These are phyloP conservation scores for Monoplex corrugatus DNA, from an alignment of 2,888 invertebrate species.

Conservation along the genomic window DNA sequence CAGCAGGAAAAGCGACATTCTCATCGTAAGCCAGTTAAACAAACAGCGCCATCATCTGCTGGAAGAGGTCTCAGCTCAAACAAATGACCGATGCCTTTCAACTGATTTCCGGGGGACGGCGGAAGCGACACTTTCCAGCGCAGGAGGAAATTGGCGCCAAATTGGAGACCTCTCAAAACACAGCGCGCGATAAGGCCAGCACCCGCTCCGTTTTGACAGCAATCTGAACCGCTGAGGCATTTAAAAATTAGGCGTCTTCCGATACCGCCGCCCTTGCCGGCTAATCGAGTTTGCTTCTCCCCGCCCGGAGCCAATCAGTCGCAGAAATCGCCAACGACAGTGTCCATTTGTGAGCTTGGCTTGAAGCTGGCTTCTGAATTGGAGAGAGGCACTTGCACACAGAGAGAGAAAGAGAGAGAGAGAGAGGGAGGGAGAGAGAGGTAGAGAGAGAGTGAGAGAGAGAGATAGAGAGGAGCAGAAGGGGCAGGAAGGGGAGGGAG, in stretches of 20 bases:
- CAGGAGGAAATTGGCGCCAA: constrained; percentile 50
- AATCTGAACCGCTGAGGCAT: constrained; percentile 50
- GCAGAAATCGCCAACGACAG: constrained; percentile 49
- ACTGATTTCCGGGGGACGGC: constrained; percentile 30
- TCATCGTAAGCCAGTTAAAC: constrained; percentile 35
- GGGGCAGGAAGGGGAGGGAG: background rate
- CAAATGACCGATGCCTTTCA: constrained; percentile 29
- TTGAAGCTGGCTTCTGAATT: background rate
- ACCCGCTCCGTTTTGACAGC: constrained; percentile 49
- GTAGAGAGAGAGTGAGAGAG: background rate
- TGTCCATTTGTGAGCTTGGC: constrained; percentile 38
- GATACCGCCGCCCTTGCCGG: constrained; percentile 41
- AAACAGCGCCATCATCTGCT: constrained; percentile 31
- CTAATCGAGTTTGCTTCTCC: constrained; percentile 50
- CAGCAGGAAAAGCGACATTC: constrained; percentile 7
- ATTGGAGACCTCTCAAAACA: constrained; percentile 52
- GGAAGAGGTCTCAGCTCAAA: background rate
- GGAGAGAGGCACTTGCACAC: background rate
- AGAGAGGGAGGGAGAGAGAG: background rate
- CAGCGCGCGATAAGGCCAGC: constrained; percentile 46
- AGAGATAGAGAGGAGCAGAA: background rate
- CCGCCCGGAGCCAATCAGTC: constrained; percentile 43
- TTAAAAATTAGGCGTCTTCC: constrained; percentile 53
- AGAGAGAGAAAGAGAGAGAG: background rate
- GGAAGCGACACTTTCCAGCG: constrained; percentile 51